A percentile compares a stretch with the other conserved stretches of the same genome.
Conservation (phyloP, 1,140 invertebrate species). For the Pantala flavescens region DNA sequence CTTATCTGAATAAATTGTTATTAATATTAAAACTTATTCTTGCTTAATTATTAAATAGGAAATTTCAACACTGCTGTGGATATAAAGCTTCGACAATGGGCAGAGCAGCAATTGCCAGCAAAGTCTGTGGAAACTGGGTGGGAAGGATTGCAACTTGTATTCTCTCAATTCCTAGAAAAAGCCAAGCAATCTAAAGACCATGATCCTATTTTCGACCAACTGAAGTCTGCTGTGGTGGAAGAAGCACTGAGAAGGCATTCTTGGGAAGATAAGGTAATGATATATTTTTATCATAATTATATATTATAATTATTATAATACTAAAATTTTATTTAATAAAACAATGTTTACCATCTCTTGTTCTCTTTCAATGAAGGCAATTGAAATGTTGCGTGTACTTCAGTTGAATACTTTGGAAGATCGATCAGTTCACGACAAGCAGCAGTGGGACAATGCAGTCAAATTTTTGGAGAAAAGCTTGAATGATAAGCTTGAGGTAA, state of each 20-base stretch:
- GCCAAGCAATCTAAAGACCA: slow-evolving; percentile 60
- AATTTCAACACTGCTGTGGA: slow-evolving; percentile 95
- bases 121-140: slow-evolving; percentile 82
- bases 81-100: slow-evolving; percentile 93
- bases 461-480: slow-evolving; percentile 79
- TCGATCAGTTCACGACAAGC: slow-evolving; percentile 77
- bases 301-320: slow-evolving; percentile 17
- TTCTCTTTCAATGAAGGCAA: slow-evolving; percentile 38
- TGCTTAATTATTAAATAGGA: slow-evolving; percentile 34
- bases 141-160: slow-evolving; percentile 79
- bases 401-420: slow-evolving; percentile 94
- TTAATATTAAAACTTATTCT: neutral
- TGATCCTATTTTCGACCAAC: slow-evolving; percentile 81
- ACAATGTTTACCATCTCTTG: too few species aligned
- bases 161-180: slow-evolving; percentile 65
- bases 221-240: slow-evolving; percentile 80
- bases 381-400: slow-evolving; percentile 79
- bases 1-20: too few species aligned
- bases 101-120: slow-evolving; percentile 73
- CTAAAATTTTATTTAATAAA: slow-evolving; percentile 12
- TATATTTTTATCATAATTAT: slow-evolving; percentile 18
- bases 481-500: slow-evolving; percentile 57
- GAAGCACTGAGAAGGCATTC: slow-evolving; percentile 74
- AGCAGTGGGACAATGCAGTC: slow-evolving; percentile 89
- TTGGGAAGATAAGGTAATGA: slow-evolving; percentile 77